Percentiles rank a stretch among this genome's conserved stretches.
Conservation (phyloP, 2,888 invertebrate species). For the Carabus problematicus region DNA sequence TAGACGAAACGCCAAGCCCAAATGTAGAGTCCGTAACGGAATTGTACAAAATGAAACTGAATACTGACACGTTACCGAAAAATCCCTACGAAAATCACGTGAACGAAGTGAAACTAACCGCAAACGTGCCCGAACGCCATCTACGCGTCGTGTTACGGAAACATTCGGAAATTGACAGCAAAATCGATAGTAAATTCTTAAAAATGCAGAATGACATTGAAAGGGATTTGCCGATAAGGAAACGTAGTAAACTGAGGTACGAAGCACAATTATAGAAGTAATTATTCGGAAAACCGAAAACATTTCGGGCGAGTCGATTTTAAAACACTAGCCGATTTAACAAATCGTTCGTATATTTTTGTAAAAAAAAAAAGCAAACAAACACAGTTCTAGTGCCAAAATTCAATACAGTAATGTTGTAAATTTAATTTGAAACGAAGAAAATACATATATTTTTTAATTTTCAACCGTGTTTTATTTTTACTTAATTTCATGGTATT, state of each 20-base stretch:
- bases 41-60: slow-evolving; percentile 33
- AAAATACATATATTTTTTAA: too few species aligned
- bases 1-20: not conserved
- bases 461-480: too few species aligned
- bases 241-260: slow-evolving; percentile 46
- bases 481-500: too few species aligned
- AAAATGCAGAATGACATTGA: slow-evolving; percentile 46
- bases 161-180: slow-evolving; percentile 43
- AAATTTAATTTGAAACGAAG: too few species aligned
- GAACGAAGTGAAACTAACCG: slow-evolving; percentile 46
- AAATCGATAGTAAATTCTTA: slow-evolving; percentile 42
- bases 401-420: too few species aligned
- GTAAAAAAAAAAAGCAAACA: too few species aligned
- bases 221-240: slow-evolving; percentile 48
- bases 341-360: too few species aligned
- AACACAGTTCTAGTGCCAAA: too few species aligned
- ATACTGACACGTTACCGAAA: slow-evolving; percentile 21
- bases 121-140: slow-evolving; percentile 46
- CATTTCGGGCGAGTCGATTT: too few species aligned
- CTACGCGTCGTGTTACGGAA: slow-evolving; percentile 44
- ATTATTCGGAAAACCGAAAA: too few species aligned
- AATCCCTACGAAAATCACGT: slow-evolving; percentile 33
- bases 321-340: too few species aligned
- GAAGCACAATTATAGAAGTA: slow-evolving; percentile 45
- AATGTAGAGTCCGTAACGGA: slow-evolving; percentile 19